These are phyloP conservation scores for Myopa testacea DNA, from an alignment of 2,888 invertebrate genomes.

Conservation along the genomic window DNA sequence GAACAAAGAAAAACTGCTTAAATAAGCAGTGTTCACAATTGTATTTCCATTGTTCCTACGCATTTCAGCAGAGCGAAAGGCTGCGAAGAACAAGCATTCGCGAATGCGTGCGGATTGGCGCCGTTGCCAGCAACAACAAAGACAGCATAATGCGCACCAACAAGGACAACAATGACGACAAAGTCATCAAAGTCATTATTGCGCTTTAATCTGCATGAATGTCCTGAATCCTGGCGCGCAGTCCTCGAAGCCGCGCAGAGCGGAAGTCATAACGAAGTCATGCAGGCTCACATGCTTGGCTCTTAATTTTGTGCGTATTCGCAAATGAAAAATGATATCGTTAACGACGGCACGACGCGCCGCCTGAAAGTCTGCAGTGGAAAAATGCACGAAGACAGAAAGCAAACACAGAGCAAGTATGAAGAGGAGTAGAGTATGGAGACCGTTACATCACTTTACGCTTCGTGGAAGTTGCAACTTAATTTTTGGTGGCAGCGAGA, in stretches of 20 bases:
- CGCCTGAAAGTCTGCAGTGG: constrained; percentile 52
- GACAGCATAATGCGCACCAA: not conserved
- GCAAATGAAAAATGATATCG: constrained; percentile 40
- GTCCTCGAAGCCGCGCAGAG: not conserved
- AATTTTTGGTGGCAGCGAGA: constrained; percentile 35
- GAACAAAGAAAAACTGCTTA: not conserved
- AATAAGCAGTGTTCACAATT: constrained; percentile 21
- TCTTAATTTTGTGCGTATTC: constrained; percentile 33
- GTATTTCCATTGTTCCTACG: constrained; percentile 17
- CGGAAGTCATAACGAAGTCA: constrained; percentile 14
- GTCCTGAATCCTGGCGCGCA: constrained; percentile 9
- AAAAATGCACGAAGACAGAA: constrained; percentile 7
- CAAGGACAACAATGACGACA: constrained; percentile 10
- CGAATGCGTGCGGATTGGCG: constrained; percentile 23
- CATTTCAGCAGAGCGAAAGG: not conserved
- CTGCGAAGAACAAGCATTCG: not conserved
- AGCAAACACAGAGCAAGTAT: not conserved
- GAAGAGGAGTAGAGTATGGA: not conserved
- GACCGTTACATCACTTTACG: constrained; percentile 35
- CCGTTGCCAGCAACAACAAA: constrained; percentile 1
- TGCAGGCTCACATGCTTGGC: constrained; percentile 23
- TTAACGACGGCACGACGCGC: constrained; percentile 47
- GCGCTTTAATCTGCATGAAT: constrained; percentile 33
- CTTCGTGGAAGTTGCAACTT: constrained; percentile 31
- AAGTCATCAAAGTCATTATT: constrained; percentile 34